Base-by-base conservation (phyloP, 2,888 invertebrate genomes). In the Clanis bilineata region DNA sequence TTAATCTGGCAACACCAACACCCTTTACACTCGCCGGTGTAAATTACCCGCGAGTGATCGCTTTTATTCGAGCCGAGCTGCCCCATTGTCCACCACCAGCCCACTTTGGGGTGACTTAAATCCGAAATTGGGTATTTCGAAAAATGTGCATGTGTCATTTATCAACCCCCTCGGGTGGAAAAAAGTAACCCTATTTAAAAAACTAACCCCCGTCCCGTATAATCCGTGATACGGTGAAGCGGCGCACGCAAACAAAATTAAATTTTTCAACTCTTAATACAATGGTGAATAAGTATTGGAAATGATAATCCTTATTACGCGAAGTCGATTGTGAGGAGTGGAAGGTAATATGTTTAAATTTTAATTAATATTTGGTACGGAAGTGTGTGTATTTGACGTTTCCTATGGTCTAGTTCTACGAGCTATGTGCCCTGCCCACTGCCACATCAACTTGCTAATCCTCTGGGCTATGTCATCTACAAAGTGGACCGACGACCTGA, bases 71-170 rank as follows among this genome's bases (percentile, higher is more conserved):
- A 66, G 71, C 75, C 76, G 73, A 67, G 69, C 70, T 68, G 66
- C 73, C 77, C 86, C 70, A 86, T 89, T 89, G 89, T 88, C 89
- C 90, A 71, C 80, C 85, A 81, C 83, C 82, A 79, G 86, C 87
- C 91, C 90, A 93, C 92, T 93, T 92, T 92, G 89, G 93, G 92
- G 92, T 88, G 92, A 93, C 92, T 93, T 93, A 92, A 93, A 93
- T 92, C 93, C 92, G 88, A 93, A 93, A 93, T 93, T 93, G 93
- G 93, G 93, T 93, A 92, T 93, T 93, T 93, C 89, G 91, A 90
- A 90, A 90, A 91, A 92, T 91, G 91, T 91, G 92, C 93, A 93
- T 93, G 93, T 93, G 92, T 93, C 93, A 93, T 93, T 93, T 92
- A 93, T 93, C 92, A 80, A 87, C 89, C 90, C 91, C 86, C 86